Evolutionary conservation across 2,888 invertebrate genomes (phyloP).

Genomic region (Dermolepida albohirtum): DNA sequence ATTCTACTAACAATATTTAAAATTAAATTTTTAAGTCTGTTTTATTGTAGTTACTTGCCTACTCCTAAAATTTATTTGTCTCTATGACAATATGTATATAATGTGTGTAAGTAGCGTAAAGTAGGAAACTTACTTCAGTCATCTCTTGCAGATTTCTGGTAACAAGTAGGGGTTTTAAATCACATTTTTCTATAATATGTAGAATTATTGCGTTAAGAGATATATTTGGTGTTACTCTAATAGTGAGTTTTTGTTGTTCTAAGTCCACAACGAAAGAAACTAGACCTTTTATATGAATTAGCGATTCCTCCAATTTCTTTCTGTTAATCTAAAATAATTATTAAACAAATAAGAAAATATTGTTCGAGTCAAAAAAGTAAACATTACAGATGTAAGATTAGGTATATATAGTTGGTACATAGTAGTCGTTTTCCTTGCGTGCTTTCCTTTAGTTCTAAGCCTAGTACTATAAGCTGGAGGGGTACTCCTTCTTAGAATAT

Average conservation of each 20-base stretch:
- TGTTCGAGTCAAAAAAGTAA: background rate
- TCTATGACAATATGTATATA: too few relatives aligned
- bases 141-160: conserved; percentile 46
- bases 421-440: conserved; percentile 39
- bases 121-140: conserved; percentile 46
- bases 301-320: conserved; percentile 48
- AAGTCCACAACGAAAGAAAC: conserved; percentile 55
- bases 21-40: too few relatives aligned
- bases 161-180: conserved; percentile 50
- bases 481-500: conserved; percentile 43
- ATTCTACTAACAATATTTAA: too few relatives aligned
- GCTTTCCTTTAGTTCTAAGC: conserved; percentile 36
- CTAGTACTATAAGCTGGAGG: conserved; percentile 50
- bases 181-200: conserved; percentile 49
- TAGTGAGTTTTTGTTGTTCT: conserved; percentile 52
- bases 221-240: conserved; percentile 52
- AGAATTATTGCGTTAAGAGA: conserved; percentile 49
- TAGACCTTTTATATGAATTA: conserved; percentile 54
- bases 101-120: too few relatives aligned
- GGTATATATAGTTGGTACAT: conserved; percentile 48
- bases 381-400: conserved; percentile 42
- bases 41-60: too few relatives aligned
- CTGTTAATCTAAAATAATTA: conserved; percentile 48
- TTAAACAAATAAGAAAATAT: background rate
- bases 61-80: too few relatives aligned